Base-by-base conservation (phyloP, 2,888 invertebrate species). In the Athalia circularis region DNA sequence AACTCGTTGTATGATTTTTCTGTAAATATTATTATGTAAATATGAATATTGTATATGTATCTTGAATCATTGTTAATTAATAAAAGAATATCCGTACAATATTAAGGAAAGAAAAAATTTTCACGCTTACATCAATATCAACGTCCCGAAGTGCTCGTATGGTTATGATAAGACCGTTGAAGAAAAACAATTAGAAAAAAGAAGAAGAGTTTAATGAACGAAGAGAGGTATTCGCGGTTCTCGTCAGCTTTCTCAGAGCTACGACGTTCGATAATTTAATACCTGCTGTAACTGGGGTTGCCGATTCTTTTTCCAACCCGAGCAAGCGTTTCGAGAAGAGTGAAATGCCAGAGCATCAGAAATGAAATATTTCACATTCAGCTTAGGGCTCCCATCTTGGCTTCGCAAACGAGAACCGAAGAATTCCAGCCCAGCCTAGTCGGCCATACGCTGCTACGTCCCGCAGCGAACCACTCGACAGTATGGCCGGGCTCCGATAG, bases 1-100 rank as follows among this genome's bases (percentile, higher is more conserved):
- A 81, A 82, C 80, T 81, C 82, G 86, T 84, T 87, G 83, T 83
- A 86, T 83, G 82, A 80, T 80, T 81, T 61, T 50, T 50, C 50
- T 75, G 75, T 75, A 75, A 61, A 75, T 75, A 75, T 75, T 75
- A 75, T 75, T 75, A 75, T 75, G 75, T 75, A 75, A 75, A 75
- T 84, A 90, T 89, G 88, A 82, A 83, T 85, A 86, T 84, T 86
- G 86, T 87, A 87, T 86, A 86, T 88, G 86, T 83, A 72, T 78
- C 78, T 80, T 81, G 82, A 83, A 81, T 88, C 84, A 85, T 89
- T 89, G 89, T 89, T 89, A 89, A 87, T 84, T 81, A 89, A 88
- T 88, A 88, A 88, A 87, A 86, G 82, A 86, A 85, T 87, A 87
- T 85, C 83, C 84, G 81, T 82, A 61, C 4, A 57, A 72, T 72